Conservation (phyloP, 1,140 invertebrate species). For the Hesperophylax magnus region DNA sequence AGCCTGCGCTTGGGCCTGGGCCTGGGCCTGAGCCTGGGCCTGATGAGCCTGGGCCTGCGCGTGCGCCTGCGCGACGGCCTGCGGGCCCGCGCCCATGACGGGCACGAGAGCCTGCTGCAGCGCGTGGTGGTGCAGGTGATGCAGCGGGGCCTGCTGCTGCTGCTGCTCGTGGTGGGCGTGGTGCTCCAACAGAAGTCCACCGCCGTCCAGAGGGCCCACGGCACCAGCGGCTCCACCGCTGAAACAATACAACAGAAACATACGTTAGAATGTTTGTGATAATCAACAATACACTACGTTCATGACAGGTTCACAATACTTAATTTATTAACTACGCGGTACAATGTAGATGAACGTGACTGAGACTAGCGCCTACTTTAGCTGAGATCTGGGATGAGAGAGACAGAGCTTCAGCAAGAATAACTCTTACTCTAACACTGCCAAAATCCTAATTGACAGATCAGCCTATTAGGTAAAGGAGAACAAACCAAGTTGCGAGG, state of each 20-base stretch:
- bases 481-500: no score
- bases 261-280: constrained; percentile 40
- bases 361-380: no score
- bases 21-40: constrained; percentile 53
- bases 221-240: constrained; percentile 70
- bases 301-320: no score
- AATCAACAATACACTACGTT: no score
- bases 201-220: constrained; percentile 66
- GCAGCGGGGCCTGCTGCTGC: neutral
- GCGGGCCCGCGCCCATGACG: constrained; percentile 47
- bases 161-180: constrained; percentile 58
- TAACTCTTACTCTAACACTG: no score
- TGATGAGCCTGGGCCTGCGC: constrained; percentile 36
- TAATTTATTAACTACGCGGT: no score
- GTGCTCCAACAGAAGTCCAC: constrained; percentile 65
- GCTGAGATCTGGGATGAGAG: no score
- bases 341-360: no score
- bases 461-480: no score
- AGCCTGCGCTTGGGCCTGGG: constrained; percentile 61
- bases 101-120: constrained; percentile 51
- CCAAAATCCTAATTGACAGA: no score
- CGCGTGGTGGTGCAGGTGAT: constrained; percentile 56
- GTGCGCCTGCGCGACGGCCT: constrained; percentile 64
- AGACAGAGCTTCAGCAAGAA: no score
- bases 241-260: neutral